Percentiles rank a stretch among this genome's conserved stretches.
Conservation (phyloP, 2,888 invertebrate genomes). For the Thymelicus sylvestris region DNA sequence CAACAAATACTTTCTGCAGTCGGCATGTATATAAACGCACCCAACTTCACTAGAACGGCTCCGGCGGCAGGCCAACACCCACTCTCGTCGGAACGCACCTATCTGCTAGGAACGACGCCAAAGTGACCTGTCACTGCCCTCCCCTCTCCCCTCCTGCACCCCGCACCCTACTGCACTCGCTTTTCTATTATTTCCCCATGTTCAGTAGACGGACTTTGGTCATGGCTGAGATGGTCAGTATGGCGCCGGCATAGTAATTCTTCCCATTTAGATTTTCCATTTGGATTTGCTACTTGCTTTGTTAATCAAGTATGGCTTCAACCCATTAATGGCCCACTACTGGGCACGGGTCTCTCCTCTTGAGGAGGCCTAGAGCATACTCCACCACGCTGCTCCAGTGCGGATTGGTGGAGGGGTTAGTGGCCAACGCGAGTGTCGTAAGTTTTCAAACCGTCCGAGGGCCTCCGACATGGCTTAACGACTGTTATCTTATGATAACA, state of each 20-base stretch:
- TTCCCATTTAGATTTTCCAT: too few relatives aligned
- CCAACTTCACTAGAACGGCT: neutral
- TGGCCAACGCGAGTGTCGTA: too few relatives aligned
- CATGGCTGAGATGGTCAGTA: neutral
- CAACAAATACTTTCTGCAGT: neutral
- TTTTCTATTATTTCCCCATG: constrained; percentile 24
- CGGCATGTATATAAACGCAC: constrained; percentile 8
- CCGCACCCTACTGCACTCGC: constrained; percentile 6
- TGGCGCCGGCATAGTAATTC: neutral
- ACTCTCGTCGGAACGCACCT: constrained; percentile 45
- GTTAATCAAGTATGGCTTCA: too few relatives aligned
- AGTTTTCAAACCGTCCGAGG: too few relatives aligned
- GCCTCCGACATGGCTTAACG: too few relatives aligned
- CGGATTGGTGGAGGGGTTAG: too few relatives aligned
- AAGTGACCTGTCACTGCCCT: constrained; percentile 62
- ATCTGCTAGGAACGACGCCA: constrained; percentile 61
- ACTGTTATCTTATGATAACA: too few relatives aligned
- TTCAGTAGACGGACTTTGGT: constrained; percentile 1
- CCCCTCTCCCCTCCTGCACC: constrained; percentile 32
- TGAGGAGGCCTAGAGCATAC: too few relatives aligned
- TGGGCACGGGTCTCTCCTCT: too few relatives aligned
- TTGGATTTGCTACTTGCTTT: too few relatives aligned
- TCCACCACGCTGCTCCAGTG: too few relatives aligned
- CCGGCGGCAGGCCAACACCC: constrained; percentile 24
- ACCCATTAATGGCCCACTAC: too few relatives aligned